A percentile compares a stretch with the other conserved stretches of the same genome.
Conservation (phyloP, 1,140 invertebrate genomes). For the Apis mellifera region Amel_HAv3.1 CM009944.2:10220501-10221000, state of each 20-base stretch:
- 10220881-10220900: too few species aligned
- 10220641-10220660: not conserved
- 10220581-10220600: slow-evolving; percentile 29
- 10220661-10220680: not conserved
- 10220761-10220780: not conserved
- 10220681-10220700: too few species aligned
- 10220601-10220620: not conserved
- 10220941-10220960: too few species aligned
- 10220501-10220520: slow-evolving; percentile 59
- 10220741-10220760: not conserved
- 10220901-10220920: too few species aligned
- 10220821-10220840: not conserved
- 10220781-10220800: not conserved
- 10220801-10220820: too few species aligned
- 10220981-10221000: not conserved
- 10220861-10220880: not conserved
- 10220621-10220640: not conserved
- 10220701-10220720: slow-evolving; percentile 26
- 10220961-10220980: rapidly evolving
- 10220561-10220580: slow-evolving; percentile 42
- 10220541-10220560: slow-evolving; percentile 66
- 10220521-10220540: slow-evolving; percentile 61
- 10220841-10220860: not conserved
- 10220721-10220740: slow-evolving; percentile 47
- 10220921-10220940: too few species aligned